These are phyloP conservation scores for Clarias gariepinus DNA, from an alignment of 2,113 vertebrate genomes.

Conservation along the genomic window DNA sequence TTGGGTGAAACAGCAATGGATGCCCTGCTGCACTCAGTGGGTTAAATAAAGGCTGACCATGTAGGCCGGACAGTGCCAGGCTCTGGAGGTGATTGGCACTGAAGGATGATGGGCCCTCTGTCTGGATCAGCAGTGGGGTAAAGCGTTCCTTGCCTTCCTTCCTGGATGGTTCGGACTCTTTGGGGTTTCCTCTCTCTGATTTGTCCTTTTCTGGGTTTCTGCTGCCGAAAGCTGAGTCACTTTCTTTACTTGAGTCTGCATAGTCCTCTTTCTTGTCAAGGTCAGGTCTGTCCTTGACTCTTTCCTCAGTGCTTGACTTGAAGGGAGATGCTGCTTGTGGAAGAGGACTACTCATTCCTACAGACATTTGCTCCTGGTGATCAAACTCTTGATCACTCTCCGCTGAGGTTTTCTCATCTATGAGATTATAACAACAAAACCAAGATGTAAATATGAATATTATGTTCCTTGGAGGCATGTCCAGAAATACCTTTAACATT, in stretches of 20 bases:
- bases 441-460: background rate
- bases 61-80: slow-evolving; percentile 80
- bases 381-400: slow-evolving; percentile 84
- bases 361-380: slow-evolving; percentile 69
- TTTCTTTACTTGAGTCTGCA: slow-evolving; percentile 59
- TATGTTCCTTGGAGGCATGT: background rate
- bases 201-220: slow-evolving; percentile 77
- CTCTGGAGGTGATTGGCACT: slow-evolving; percentile 78
- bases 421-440: background rate
- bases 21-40: slow-evolving; percentile 73
- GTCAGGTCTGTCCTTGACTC: slow-evolving; percentile 66
- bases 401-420: slow-evolving; percentile 77
- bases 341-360: slow-evolving; percentile 61
- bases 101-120: slow-evolving; percentile 76
- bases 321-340: slow-evolving; percentile 41
- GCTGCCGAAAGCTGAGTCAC: slow-evolving; percentile 61
- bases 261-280: slow-evolving; percentile 64
- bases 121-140: slow-evolving; percentile 78
- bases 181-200: slow-evolving; percentile 62
- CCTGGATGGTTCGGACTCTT: slow-evolving; percentile 67
- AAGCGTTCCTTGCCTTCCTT: slow-evolving; percentile 77
- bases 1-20: slow-evolving; percentile 85
- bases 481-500: background rate
- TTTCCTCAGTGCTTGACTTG: slow-evolving; percentile 70
- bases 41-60: slow-evolving; percentile 83